phyloP scores from a whole-genome alignment of 2,113 vertebrate species.

The Corythornis vintsioides region DNA sequence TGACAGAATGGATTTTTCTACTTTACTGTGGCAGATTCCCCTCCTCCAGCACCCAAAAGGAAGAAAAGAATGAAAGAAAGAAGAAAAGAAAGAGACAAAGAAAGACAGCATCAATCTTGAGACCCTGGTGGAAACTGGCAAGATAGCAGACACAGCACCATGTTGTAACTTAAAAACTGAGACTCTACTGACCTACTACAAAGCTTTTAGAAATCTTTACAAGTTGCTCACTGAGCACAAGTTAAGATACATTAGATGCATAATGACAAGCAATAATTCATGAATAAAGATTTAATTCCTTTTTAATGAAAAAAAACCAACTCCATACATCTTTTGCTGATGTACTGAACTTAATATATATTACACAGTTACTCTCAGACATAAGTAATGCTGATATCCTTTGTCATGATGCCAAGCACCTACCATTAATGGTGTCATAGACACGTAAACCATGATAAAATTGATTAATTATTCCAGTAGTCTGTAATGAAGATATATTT shows the following conservation, averaged over 20 bases:
- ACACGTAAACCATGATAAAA: not conserved
- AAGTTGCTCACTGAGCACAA: conserved; percentile 12
- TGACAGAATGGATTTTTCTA: conserved; percentile 74
- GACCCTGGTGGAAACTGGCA: not conserved
- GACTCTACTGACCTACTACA: not conserved
- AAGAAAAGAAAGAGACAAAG: not conserved
- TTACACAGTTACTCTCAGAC: conserved; percentile 5
- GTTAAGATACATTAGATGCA: conserved; percentile 39
- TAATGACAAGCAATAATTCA: conserved; percentile 40
- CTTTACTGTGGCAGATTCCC: conserved; percentile 32
- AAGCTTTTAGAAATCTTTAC: conserved; percentile 16
- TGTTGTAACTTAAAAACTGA: not conserved
- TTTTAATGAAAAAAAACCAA: conserved; percentile 58
- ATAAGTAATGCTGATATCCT: not conserved
- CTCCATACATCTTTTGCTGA: conserved; percentile 45
- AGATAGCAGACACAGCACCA: not conserved
- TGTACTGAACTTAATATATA: conserved; percentile 9
- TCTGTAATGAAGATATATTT: not conserved
- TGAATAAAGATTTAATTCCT: conserved; percentile 55
- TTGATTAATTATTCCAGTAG: not conserved
- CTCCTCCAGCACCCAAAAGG: not conserved
- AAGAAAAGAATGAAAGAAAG: not conserved
- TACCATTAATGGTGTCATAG: not conserved
- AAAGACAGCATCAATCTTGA: not conserved
- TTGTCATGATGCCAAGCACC: not conserved